Evolutionary conservation across 2,888 invertebrate species (phyloP).

Genomic region (Aleiodes alternator): DNA sequence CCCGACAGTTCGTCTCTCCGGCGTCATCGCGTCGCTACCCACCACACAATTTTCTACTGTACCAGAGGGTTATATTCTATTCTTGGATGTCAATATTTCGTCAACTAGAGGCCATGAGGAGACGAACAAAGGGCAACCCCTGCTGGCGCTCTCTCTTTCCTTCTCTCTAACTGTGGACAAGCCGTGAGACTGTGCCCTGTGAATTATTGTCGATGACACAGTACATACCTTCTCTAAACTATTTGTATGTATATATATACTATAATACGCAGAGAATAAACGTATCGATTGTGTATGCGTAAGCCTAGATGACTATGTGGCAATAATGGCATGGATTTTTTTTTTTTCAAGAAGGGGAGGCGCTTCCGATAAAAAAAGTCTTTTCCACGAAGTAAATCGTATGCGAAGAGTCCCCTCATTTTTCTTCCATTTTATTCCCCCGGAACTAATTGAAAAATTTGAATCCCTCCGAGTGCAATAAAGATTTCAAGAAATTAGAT

Average conservation of each 20-base stretch:
- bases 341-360: neutral
- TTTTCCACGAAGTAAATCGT: no score
- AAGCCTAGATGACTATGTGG: neutral
- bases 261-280: neutral
- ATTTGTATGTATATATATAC: slow-evolving; percentile 12
- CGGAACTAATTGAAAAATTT: neutral
- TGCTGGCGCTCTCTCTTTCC: slow-evolving; percentile 33
- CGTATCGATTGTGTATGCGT: slow-evolving; percentile 6
- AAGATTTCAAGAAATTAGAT: no score
- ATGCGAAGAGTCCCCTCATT: no score
- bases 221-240: neutral
- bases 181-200: slow-evolving; percentile 51
- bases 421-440: neutral
- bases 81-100: slow-evolving; percentile 74
- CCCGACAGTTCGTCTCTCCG: slow-evolving; percentile 33
- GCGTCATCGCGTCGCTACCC: slow-evolving; percentile 46
- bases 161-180: neutral
- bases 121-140: slow-evolving; percentile 62
- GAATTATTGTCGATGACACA: slow-evolving; percentile 58
- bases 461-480: no score
- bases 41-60: slow-evolving; percentile 52
- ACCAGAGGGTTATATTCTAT: slow-evolving; percentile 67
- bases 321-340: neutral
- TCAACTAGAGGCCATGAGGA: slow-evolving; percentile 68
- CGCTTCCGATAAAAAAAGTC: no score